Conservation (phyloP, 23 tunicate genomes). For the Oikopleura dioica region DNA sequence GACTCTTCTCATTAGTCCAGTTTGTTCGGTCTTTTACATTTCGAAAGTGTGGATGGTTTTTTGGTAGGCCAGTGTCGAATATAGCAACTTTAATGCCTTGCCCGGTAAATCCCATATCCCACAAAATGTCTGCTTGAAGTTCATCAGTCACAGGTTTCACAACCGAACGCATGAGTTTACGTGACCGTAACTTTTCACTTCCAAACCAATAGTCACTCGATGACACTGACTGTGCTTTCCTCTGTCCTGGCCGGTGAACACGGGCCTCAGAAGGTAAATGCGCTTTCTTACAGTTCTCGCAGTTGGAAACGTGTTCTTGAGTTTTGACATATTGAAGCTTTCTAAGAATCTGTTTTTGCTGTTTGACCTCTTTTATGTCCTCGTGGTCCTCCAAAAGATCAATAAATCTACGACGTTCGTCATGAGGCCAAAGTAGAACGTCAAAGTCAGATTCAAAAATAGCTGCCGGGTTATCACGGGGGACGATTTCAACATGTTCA, state of each 20-base stretch:
- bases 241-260: background rate
- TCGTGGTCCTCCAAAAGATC: background rate
- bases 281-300: background rate
- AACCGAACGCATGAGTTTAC: constrained; percentile 3
- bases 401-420: background rate
- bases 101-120: constrained; percentile 78
- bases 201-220: constrained; percentile 12
- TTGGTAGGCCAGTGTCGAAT: constrained; percentile 90
- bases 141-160: constrained; percentile 3
- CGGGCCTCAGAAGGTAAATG: constrained; percentile 3
- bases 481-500: background rate
- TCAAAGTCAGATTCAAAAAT: background rate
- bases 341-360: background rate
- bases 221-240: background rate
- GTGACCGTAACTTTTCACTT: background rate
- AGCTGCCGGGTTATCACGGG: background rate
- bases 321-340: background rate
- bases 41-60: constrained; percentile 42
- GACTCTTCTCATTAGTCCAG: constrained; percentile 88
- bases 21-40: constrained; percentile 67
- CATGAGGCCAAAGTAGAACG: background rate
- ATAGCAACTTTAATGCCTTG: constrained; percentile 85
- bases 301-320: background rate
- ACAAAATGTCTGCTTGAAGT: constrained; percentile 35
- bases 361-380: background rate